phyloP scores from a whole-genome alignment of 2,888 invertebrate genomes.

The Allophyes oxyacanthae region DNA sequence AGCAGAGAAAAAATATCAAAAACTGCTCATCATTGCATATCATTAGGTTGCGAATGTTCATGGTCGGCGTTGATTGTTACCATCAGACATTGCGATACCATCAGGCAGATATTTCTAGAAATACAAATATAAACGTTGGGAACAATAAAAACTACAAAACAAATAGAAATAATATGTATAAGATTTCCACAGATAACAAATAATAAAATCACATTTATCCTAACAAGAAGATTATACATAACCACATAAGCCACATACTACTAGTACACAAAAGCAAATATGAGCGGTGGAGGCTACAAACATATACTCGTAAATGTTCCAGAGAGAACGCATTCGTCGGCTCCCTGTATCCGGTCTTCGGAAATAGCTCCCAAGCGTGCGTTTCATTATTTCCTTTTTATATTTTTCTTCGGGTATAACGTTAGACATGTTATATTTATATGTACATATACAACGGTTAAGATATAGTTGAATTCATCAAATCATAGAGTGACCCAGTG shows the following conservation, averaged over 20 bases:
- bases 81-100: no score
- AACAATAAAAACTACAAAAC: background rate
- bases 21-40: no score
- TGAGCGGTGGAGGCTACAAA: constrained; percentile 34
- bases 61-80: no score
- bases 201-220: constrained; percentile 11
- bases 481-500: no score
- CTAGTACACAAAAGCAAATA: constrained; percentile 49
- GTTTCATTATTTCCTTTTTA: constrained; percentile 68
- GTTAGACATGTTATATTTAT: constrained; percentile 31
- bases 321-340: constrained; percentile 53
- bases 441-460: background rate
- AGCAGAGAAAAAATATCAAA: no score
- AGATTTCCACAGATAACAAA: constrained; percentile 5
- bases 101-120: no score
- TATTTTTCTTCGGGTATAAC: constrained; percentile 57
- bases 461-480: constrained; percentile 34
- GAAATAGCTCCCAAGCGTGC: constrained; percentile 65
- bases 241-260: constrained; percentile 33
- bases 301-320: constrained; percentile 40
- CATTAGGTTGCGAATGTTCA: no score
- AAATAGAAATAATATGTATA: background rate
- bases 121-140: no score
- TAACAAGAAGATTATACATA: constrained; percentile 7
- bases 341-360: constrained; percentile 63